Evolutionary conservation across 2,113 vertebrate species (phyloP), one percentile per base, ranked within the genome.

Genomic region (Lagenorhynchus albirostris): DNA sequence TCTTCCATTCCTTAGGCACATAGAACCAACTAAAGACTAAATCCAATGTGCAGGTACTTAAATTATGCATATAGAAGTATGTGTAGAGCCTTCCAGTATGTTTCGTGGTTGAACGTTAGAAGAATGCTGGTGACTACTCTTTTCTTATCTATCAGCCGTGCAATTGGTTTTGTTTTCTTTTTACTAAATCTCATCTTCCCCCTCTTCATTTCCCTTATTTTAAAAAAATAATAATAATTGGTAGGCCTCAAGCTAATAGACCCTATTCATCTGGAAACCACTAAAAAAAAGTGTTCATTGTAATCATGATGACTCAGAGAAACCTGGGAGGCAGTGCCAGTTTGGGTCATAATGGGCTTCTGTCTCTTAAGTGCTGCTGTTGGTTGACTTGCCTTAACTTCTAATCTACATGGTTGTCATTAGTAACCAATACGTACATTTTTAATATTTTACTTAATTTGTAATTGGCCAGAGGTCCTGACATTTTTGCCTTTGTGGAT

Each of bases 1-100:
- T 85, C 93, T 94, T 84, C 89, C 83, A 87, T 94, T 97, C 86
- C 47, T 91, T 36, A 67, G 84, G 70, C 86, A 88, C 53, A 89
- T 62, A 89, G 71, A 93, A 60, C 68, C 80, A 95, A n/a, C 60
- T 97, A 84, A 89, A 97, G 87, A 82, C 50, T 65, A 91, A 96
- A 89, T 81, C 71, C 85, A 83, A 87, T 77, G 55, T 65, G 29
- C 87, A 96, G 84, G 53, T 65, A 95, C 95, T 95, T 91, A 95
- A 90, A 76, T 91, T 93, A 67, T 63, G 41, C 92, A 81, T 29
- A 86, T 74, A 76, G 65, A 96, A 63, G 73, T 79, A 53, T 83
- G 53, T 87, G 86, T 84, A 71, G 94, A 95, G 85, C 31, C 82
- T 83, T 91, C 53, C 10, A 62, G 21, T 93, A 13, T 84, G 74